Evolutionary conservation across 2,797 vertebrate genomes (phyloP).

Genomic region (Allobates femoralis): DNA sequence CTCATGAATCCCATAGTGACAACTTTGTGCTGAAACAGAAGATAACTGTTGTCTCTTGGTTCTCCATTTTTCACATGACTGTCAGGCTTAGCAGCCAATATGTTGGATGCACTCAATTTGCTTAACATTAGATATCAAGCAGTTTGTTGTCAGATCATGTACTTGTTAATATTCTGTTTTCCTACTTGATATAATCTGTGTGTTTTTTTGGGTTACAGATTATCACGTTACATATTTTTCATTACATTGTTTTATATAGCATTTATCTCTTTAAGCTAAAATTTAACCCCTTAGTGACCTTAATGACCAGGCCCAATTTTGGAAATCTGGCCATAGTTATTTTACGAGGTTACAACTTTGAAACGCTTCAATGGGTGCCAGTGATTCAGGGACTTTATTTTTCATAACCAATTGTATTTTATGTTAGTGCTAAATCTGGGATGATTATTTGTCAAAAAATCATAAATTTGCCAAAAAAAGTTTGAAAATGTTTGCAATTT

Average conservation of each 20-base stretch:
- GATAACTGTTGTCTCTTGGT: constrained; percentile 39
- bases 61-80: constrained; percentile 59
- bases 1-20: constrained; percentile 66
- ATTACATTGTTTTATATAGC: not conserved
- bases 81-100: constrained; percentile 29
- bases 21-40: constrained; percentile 57
- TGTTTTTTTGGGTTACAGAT: constrained; percentile 5
- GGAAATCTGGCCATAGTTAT: too few relatives aligned
- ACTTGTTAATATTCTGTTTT: constrained; percentile 20
- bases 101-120: constrained; percentile 9
- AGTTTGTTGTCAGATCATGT: constrained; percentile 31
- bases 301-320: too few relatives aligned
- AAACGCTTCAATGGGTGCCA: too few relatives aligned
- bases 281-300: not conserved
- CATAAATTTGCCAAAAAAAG: too few relatives aligned
- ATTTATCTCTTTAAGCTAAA: not conserved
- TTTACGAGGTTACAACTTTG: too few relatives aligned
- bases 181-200: not conserved
- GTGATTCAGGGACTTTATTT: too few relatives aligned
- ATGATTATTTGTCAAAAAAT: too few relatives aligned
- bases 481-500: too few relatives aligned
- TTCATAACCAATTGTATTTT: too few relatives aligned
- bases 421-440: too few relatives aligned
- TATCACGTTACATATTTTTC: not conserved
- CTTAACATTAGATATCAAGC: constrained; percentile 11